Conservation (phyloP, 2,797 vertebrate genomes). For the Sylvia borin region DNA sequence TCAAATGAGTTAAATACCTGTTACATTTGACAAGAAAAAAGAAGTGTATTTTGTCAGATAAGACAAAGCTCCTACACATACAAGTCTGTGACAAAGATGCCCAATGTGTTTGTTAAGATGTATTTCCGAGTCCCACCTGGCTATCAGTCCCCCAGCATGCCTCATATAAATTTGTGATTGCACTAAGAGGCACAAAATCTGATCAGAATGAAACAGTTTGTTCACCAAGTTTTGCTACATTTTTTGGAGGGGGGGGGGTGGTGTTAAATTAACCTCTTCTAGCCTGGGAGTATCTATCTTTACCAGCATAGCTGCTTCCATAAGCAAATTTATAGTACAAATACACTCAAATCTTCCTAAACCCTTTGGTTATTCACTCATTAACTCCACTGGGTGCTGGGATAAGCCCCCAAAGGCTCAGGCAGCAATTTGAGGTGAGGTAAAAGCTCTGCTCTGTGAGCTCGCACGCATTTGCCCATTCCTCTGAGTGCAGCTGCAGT, state of each 20-base stretch:
- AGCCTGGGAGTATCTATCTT: not conserved
- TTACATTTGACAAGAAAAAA: not conserved
- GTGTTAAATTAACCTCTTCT: not conserved
- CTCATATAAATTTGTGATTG: not conserved
- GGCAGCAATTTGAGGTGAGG: not conserved
- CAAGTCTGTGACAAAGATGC: not conserved
- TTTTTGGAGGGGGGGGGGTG: accelerated
- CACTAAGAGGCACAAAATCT: not conserved
- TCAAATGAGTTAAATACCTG: not conserved
- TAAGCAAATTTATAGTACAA: not conserved
- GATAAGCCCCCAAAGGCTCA: not conserved
- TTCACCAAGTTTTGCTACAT: not conserved
- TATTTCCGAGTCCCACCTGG: not conserved
- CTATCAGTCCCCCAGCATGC: not conserved
- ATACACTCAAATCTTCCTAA: not conserved
- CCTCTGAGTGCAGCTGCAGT: not conserved
- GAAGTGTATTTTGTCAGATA: not conserved
- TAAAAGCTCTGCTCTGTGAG: not conserved
- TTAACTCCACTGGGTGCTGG: not conserved
- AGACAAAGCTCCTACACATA: not conserved
- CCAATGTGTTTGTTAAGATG: not conserved
- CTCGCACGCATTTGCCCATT: not conserved
- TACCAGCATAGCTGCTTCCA: not conserved
- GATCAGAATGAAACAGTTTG: not conserved
- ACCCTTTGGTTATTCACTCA: not conserved